These are phyloP conservation scores for Gasterosteus nipponicus DNA, from an alignment of 2,113 vertebrate genomes.

Conservation along the genomic window DNA sequence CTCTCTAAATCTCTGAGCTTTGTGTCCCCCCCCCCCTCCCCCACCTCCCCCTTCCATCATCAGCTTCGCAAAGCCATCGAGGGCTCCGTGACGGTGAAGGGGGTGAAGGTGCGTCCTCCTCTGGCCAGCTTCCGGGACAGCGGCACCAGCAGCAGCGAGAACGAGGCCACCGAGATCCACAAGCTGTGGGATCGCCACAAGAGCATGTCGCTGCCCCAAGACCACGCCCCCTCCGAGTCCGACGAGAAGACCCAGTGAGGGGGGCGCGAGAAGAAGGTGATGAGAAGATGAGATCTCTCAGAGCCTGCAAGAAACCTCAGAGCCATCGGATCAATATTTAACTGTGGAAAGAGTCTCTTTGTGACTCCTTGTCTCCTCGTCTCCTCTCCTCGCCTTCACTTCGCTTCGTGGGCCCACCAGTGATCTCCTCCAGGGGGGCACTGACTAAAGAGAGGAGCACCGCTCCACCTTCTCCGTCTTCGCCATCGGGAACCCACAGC, in stretches of 20 bases:
- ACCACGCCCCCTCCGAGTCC: constrained; percentile 85
- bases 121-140: constrained; percentile 96
- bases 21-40: constrained; percentile 7
- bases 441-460: constrained; percentile 46
- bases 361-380: constrained; percentile 30
- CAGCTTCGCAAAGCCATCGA: constrained; percentile 97
- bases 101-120: constrained; percentile 92
- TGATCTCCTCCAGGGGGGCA: constrained; percentile 37
- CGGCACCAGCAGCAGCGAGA: constrained; percentile 90
- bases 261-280: constrained; percentile 5
- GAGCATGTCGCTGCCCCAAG: constrained; percentile 86
- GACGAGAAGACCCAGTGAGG: constrained; percentile 87
- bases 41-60: constrained; percentile 46
- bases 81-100: constrained; percentile 93
- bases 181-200: constrained; percentile 94
- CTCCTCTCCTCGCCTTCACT: constrained; percentile 32
- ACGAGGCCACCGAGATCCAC: constrained; percentile 91
- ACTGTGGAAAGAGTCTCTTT: constrained; percentile 44
- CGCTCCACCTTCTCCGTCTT: constrained; percentile 39
- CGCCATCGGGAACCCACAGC: constrained; percentile 44
- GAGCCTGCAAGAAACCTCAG: constrained; percentile 63
- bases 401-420: constrained; percentile 14
- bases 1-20: background rate
- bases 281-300: constrained; percentile 31
- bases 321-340: constrained; percentile 64